phyloP scores from a whole-genome alignment of 2,797 vertebrate species.

The Scyliorhinus canicula region DNA sequence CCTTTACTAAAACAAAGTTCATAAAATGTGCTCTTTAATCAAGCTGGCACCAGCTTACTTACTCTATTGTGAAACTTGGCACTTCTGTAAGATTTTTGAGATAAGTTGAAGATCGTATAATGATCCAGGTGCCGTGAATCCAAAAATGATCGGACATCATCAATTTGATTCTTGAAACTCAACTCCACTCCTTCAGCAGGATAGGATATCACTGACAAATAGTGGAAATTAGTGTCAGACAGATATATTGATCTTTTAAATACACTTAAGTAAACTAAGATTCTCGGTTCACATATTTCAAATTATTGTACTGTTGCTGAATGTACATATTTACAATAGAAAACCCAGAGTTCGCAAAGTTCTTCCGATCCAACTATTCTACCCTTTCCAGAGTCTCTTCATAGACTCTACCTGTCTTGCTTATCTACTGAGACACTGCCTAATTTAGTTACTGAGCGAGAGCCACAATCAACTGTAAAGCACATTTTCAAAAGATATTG shows the following conservation, averaged over 20 bases:
- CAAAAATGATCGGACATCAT: conserved; percentile 90
- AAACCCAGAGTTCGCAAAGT: background rate
- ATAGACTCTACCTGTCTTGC: background rate
- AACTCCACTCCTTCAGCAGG: conserved; percentile 88
- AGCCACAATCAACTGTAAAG: background rate
- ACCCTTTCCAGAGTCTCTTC: background rate
- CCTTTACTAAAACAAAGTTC: background rate
- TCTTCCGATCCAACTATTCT: background rate
- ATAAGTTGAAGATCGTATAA: conserved; percentile 97
- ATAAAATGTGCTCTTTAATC: background rate
- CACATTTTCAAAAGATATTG: background rate
- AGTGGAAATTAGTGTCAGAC: background rate
- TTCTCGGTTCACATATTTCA: background rate
- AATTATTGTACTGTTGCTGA: background rate
- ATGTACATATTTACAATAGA: background rate
- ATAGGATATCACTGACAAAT: conserved; percentile 85
- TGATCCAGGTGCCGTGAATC: conserved; percentile 94
- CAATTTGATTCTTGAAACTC: conserved; percentile 93
- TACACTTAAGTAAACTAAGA: background rate
- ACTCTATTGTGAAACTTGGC: conserved; percentile 98
- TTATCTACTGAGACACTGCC: too few relatives aligned
- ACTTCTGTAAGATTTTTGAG: conserved; percentile 90
- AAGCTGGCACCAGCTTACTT: conserved; percentile 45
- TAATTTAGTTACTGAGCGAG: background rate
- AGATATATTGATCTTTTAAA: background rate